These are phyloP conservation scores for Zaprionus camerounensis DNA, from an alignment of 1,140 invertebrate species.

Conservation along the genomic window DNA sequence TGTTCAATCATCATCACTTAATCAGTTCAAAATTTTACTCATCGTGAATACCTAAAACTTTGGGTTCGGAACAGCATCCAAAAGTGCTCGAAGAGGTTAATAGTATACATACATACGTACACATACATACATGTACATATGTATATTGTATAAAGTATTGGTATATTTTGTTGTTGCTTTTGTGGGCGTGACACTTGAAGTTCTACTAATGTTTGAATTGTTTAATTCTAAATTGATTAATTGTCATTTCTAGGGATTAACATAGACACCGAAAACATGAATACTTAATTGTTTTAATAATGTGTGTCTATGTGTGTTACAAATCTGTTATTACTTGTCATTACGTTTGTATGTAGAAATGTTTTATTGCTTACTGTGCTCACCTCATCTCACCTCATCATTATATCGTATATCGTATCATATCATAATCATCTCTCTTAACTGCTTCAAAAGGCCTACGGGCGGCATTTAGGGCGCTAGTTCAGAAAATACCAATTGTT, in stretches of 20 bases:
- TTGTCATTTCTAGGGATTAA: slow-evolving; percentile 75
- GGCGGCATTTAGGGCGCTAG: slow-evolving; percentile 65
- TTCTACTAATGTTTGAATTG: slow-evolving; percentile 64
- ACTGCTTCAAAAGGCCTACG: slow-evolving; percentile 63
- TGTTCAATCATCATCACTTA: slow-evolving; percentile 16
- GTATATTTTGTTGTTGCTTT: slow-evolving; percentile 43
- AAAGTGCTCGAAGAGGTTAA: slow-evolving; percentile 32
- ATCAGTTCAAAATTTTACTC: slow-evolving; percentile 41
- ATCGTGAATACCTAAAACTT: slow-evolving; percentile 38
- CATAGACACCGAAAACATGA: slow-evolving; percentile 80
- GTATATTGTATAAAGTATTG: slow-evolving; percentile 3
- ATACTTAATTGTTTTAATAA: slow-evolving; percentile 49
- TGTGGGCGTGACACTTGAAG: slow-evolving; percentile 46
- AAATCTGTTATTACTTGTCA: slow-evolving; percentile 30
- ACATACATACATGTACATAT: slow-evolving; percentile 14
- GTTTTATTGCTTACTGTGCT: slow-evolving; percentile 52
- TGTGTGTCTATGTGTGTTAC: slow-evolving; percentile 23
- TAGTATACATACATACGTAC: not conserved
- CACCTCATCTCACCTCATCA: slow-evolving; percentile 17
- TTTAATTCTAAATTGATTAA: slow-evolving; percentile 78
- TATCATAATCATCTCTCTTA: slow-evolving; percentile 26
- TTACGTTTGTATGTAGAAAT: slow-evolving; percentile 34
- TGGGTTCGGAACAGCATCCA: slow-evolving; percentile 30
- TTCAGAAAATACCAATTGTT: slow-evolving; percentile 29
- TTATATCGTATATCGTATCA: slow-evolving; percentile 11